phyloP scores from a whole-genome alignment of 2,113 vertebrate genomes.

The Telmatochromis brachygnathus region DNA sequence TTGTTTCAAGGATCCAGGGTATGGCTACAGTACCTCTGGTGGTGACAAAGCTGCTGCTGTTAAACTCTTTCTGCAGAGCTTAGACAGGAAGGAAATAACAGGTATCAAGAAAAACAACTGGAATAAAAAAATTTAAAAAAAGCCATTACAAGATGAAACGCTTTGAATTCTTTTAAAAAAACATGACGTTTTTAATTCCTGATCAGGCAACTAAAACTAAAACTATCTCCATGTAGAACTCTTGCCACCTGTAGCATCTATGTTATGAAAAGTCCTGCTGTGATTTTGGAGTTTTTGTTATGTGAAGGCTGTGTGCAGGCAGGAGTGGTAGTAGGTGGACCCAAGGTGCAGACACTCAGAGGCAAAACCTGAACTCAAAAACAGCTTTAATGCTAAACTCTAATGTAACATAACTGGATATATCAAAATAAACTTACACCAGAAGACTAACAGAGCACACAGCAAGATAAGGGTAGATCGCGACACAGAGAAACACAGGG shows the following conservation, averaged over 20 bases:
- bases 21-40: neutral
- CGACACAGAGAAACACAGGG: too few relatives aligned
- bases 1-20: neutral
- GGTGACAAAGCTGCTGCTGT: neutral
- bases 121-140: too few relatives aligned
- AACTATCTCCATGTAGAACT: neutral
- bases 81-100: neutral
- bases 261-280: neutral
- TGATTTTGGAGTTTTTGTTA: neutral
- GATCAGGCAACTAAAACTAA: neutral
- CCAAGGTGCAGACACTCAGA: too few relatives aligned
- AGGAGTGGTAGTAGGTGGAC: too few relatives aligned
- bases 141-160: fast-evolving
- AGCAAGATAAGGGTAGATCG: too few relatives aligned
- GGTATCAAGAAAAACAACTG: neutral
- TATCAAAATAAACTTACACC: too few relatives aligned
- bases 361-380: too few relatives aligned
- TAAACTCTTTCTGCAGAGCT: neutral
- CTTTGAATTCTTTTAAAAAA: neutral
- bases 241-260: neutral
- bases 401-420: too few relatives aligned
- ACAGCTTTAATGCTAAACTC: too few relatives aligned
- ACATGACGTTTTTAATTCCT: neutral
- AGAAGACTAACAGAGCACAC: too few relatives aligned
- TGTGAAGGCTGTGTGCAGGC: too few relatives aligned